These are phyloP conservation scores for Saccopteryx bilineata DNA, from an alignment of 2,113 vertebrate species.

Conservation along the genomic window DNA sequence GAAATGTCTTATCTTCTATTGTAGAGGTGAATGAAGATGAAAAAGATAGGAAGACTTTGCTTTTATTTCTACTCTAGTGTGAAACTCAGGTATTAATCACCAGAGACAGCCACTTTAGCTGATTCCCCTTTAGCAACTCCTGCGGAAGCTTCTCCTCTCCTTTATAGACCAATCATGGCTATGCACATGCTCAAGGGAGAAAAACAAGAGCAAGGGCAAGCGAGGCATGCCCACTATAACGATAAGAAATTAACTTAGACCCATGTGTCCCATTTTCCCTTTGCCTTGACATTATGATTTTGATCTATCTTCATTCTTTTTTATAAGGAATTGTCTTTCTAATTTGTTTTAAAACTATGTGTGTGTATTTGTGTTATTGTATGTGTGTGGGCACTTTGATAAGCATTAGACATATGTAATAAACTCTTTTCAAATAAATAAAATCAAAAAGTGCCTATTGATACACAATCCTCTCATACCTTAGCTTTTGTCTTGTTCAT, in stretches of 20 bases:
- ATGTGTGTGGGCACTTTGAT: not conserved
- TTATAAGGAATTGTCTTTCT: not conserved
- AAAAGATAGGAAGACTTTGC: not conserved
- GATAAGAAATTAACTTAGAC: not conserved
- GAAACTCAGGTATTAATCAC: not conserved
- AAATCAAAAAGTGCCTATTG: not conserved
- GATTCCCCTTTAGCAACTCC: not conserved
- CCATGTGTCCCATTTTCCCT: not conserved
- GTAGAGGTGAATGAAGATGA: not conserved
- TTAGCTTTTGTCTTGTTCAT: not conserved
- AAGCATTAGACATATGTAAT: not conserved
- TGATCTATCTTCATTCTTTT: not conserved
- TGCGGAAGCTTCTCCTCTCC: not conserved
- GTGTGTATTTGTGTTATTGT: not conserved
- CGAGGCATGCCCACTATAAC: fast-evolving
- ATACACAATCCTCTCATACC: not conserved
- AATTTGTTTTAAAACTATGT: not conserved
- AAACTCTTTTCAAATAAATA: not conserved
- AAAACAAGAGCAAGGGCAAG: not conserved
- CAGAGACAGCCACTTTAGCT: not conserved
- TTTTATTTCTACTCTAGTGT: not conserved
- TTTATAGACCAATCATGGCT: not conserved
- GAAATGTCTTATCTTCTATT: not conserved
- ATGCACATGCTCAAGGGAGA: not conserved
- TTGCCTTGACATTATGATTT: not conserved